Evolutionary conservation across 2,113 vertebrate genomes (phyloP), one percentile per base, ranked within the genome.

Genomic region (Zosterops pallidus): DNA sequence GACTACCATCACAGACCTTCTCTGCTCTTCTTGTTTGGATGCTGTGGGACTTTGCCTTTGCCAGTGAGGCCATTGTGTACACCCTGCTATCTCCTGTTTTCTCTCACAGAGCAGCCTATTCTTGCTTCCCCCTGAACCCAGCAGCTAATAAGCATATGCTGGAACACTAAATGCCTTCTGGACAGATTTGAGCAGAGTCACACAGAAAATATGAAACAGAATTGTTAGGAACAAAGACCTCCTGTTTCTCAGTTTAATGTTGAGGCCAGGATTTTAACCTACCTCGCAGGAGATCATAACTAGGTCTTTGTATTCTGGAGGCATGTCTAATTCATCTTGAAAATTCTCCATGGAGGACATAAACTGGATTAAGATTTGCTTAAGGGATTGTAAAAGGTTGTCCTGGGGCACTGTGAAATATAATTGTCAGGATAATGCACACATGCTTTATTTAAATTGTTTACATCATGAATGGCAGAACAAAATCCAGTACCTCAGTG

Each of bases 401-500:
- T 77, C 71, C 39, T 83, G 75, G 56, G 84, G 50, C 68, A 81
- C 49, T 24, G 41, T 74, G 83, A 90, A 87, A 78, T 81, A 79
- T 75, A 83, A 80, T 78, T 92, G 85, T 63, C 31, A 90, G 60
- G 67, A 70, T 94, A 96, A 95, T 75, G 50, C 56, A 90, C 41
- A 75, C 35, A 77, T 80, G 44, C 37, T 96, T 94, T 95, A 95
- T 96, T 95, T 90, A 90, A 68, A 81, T 88, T 92, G 83, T 95
- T 90, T 92, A 63, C 72, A 91, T 92, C 79, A 79, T 39, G 83
- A 52, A 64, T 60, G 37, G 85, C 31, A 90, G 71, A 88, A 88
- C 0, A 53, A 94, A 90, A 71, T 72, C 72, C 79, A 75, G 63
- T 81, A 77, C 60, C 93, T 96, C 86, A 81, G 44, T 89, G 96